phyloP scores from a whole-genome alignment of 1,140 invertebrate genomes.

The Leptinotarsa undecemlineata region DNA sequence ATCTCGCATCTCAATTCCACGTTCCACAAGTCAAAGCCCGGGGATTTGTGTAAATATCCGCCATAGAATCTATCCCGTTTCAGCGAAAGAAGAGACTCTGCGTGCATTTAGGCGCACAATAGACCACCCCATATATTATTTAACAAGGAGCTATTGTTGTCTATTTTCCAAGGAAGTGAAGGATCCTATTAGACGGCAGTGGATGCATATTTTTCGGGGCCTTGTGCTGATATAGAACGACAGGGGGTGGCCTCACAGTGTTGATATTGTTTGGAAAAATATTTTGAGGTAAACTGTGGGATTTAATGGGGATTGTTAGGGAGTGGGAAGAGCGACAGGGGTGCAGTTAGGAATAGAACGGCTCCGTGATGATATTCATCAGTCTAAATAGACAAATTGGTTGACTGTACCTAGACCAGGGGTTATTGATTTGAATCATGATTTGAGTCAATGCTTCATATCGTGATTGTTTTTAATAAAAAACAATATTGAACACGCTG shows the following conservation, averaged over 20 bases:
- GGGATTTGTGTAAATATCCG: conserved; percentile 31
- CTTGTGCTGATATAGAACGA: neutral
- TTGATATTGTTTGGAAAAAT: conserved; percentile 6
- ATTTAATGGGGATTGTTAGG: neutral
- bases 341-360: no score
- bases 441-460: no score
- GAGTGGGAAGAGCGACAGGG: neutral
- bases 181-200: conserved; percentile 20
- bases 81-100: conserved; percentile 12
- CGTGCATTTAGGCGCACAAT: conserved; percentile 33
- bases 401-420: no score
- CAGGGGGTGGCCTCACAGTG: conserved; percentile 1
- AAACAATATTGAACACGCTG: no score
- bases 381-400: no score
- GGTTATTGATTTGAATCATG: no score
- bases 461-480: no score
- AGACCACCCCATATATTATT: conserved; percentile 40
- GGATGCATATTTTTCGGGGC: conserved; percentile 12
- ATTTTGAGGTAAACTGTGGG: conserved; percentile 1
- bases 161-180: conserved; percentile 19
- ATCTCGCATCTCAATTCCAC: conserved; percentile 13
- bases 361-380: no score
- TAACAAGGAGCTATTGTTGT: conserved; percentile 33
- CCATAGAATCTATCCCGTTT: conserved; percentile 25
- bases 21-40: conserved; percentile 17